These are phyloP conservation scores for Nephotettix cincticeps DNA, from an alignment of 1,140 invertebrate genomes.

Conservation along the genomic window DNA sequence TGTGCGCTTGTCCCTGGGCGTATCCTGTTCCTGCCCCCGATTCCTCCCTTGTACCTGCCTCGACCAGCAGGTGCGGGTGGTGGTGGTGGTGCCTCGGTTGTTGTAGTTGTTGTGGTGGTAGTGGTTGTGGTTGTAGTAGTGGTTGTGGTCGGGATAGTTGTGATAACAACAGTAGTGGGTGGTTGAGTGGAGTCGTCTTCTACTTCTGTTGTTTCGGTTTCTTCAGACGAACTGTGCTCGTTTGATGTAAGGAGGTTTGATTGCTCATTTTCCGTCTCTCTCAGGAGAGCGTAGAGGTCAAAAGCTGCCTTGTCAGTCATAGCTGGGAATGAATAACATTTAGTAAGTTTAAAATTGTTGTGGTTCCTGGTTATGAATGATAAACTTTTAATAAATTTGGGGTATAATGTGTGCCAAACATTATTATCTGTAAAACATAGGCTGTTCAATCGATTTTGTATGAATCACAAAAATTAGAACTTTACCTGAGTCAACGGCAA, in stretches of 20 bases:
- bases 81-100: conserved; percentile 40
- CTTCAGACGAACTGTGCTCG: conserved; percentile 46
- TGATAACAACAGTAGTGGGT: conserved; percentile 58
- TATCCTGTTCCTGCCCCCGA: background rate
- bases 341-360: too few relatives aligned
- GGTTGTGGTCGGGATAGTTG: conserved; percentile 56
- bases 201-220: conserved; percentile 41
- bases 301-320: conserved; percentile 77
- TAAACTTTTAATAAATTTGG: too few relatives aligned
- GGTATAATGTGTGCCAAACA: too few relatives aligned
- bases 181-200: conserved; percentile 49
- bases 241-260: conserved; percentile 43
- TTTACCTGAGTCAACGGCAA: too few relatives aligned
- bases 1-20: background rate
- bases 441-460: background rate
- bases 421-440: background rate
- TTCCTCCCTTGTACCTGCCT: conserved; percentile 20
- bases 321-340: conserved; percentile 5
- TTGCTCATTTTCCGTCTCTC: conserved; percentile 66
- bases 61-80: conserved; percentile 28
- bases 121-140: conserved; percentile 58
- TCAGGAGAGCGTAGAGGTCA: conserved; percentile 73
- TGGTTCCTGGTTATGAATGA: too few relatives aligned
- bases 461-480: too few relatives aligned
- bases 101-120: conserved; percentile 41